These are phyloP conservation scores for Eristalis intricaria DNA, from an alignment of 2,888 invertebrate species.

Conservation along the genomic window DNA sequence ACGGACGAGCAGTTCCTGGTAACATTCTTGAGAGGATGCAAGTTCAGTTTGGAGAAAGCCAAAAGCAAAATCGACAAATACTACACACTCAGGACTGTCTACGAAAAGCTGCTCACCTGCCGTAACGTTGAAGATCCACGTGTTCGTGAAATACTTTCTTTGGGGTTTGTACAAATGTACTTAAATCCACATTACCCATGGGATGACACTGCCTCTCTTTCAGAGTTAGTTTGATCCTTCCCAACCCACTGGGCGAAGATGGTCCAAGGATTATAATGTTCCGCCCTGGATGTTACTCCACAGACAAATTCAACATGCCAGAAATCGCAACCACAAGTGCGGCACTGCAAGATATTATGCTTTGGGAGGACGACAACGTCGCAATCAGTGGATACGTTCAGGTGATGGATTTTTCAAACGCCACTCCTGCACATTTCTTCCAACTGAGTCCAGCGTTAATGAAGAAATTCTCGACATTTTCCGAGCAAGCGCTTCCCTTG, in stretches of 20 bases:
- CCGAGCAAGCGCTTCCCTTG: constrained; percentile 85
- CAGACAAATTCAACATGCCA: constrained; percentile 81
- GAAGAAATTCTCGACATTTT: constrained; percentile 83
- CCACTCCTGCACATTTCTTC: constrained; percentile 83
- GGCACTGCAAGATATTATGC: constrained; percentile 83
- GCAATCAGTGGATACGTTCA: constrained; percentile 82
- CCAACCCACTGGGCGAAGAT: constrained; percentile 79
- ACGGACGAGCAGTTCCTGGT: constrained; percentile 82
- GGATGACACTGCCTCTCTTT: no score
- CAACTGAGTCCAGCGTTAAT: constrained; percentile 84
- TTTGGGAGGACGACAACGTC: constrained; percentile 85
- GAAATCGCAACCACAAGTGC: constrained; percentile 83
- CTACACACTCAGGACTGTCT: constrained; percentile 82
- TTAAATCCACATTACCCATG: no score
- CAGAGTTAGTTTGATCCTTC: constrained; percentile 76
- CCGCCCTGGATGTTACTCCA: constrained; percentile 82
- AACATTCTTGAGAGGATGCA: constrained; percentile 83
- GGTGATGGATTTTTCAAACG: constrained; percentile 83
- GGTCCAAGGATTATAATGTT: constrained; percentile 82
- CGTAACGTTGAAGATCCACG: constrained; percentile 76
- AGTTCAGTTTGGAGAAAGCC: constrained; percentile 82
- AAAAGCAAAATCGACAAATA: constrained; percentile 83
- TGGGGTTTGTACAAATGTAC: constrained; percentile 74
- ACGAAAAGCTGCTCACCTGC: constrained; percentile 83
- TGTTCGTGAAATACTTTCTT: constrained; percentile 73